Percentiles rank a stretch among this genome's conserved stretches.
Conservation (phyloP, 2,888 invertebrate species). For the Brachyopa scutellaris region DNA sequence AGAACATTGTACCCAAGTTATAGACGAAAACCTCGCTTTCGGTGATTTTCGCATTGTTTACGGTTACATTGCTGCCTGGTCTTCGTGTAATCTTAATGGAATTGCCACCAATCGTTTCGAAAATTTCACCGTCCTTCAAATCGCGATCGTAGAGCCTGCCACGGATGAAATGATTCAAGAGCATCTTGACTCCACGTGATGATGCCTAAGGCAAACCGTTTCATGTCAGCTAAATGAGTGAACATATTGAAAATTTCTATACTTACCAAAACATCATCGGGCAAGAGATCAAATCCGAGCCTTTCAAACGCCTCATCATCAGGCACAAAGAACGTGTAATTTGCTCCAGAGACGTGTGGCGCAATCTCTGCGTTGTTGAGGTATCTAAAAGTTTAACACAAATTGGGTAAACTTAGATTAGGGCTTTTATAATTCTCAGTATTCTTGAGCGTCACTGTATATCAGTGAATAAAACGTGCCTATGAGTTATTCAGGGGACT, state of each 20-base stretch:
- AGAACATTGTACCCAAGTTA: constrained; percentile 86
- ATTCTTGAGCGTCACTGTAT: no score
- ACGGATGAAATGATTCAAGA: constrained; percentile 85
- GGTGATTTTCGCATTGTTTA: constrained; percentile 84
- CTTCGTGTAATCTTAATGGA: constrained; percentile 83
- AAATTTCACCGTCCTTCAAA: constrained; percentile 83
- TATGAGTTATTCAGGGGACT: no score
- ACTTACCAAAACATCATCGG: constrained; percentile 83
- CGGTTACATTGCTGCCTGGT: constrained; percentile 82
- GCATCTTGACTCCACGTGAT: constrained; percentile 84
- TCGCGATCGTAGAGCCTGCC: constrained; percentile 85
- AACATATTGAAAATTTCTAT: background rate
- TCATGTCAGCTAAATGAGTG: background rate
- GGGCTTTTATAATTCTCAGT: no score
- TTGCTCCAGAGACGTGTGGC: constrained; percentile 85
- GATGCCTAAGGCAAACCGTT: constrained; percentile 83
- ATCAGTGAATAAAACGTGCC: no score
- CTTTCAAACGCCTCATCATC: constrained; percentile 86
- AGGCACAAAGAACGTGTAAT: constrained; percentile 88
- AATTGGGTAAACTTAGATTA: no score
- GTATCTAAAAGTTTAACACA: constrained; percentile 80
- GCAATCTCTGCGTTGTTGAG: constrained; percentile 85
- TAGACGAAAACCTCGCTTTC: constrained; percentile 86
- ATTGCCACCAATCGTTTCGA: constrained; percentile 84
- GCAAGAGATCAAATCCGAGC: constrained; percentile 84